A percentile compares a stretch with the other conserved stretches of the same genome.
Evolutionary conservation across 2,888 invertebrate species (phyloP).

Genomic region (Coenonympha arcania): DNA sequence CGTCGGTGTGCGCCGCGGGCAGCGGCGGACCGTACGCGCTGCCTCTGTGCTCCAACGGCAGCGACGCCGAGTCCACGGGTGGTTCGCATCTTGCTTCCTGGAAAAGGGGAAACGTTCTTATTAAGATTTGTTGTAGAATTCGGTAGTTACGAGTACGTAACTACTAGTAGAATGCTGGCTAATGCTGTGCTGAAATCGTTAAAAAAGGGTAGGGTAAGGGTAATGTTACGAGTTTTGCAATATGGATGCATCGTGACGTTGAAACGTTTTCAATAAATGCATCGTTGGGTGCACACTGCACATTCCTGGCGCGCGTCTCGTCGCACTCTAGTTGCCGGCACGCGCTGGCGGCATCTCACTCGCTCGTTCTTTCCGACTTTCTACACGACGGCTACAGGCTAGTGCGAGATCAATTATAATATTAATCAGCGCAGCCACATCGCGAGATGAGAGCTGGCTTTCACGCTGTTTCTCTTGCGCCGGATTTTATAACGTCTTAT

Average conservation of each 20-base stretch:
- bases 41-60: conserved; percentile 87
- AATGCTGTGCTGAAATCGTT: not conserved
- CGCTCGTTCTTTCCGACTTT: conserved; percentile 67
- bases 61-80: conserved; percentile 84
- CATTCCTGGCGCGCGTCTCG: conserved; percentile 48
- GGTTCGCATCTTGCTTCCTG: conserved; percentile 86
- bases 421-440: conserved; percentile 71
- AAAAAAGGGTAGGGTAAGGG: not conserved
- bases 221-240: too few species aligned
- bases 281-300: conserved; percentile 45
- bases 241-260: not conserved
- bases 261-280: conserved; percentile 29
- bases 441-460: conserved; percentile 59
- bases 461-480: conserved; percentile 38
- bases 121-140: not conserved
- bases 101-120: conserved; percentile 37
- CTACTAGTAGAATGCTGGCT: not conserved
- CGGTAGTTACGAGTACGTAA: not conserved
- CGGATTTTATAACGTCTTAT: conserved; percentile 12
- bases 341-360: conserved; percentile 46
- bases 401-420: conserved; percentile 69
- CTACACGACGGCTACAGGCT: conserved; percentile 71
- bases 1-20: conserved; percentile 77
- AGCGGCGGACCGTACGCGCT: conserved; percentile 81
- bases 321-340: conserved; percentile 65